These are phyloP conservation scores for Neolamprologus sp. DNA, from an alignment of 2,113 vertebrate species.

Conservation along the genomic window DNA sequence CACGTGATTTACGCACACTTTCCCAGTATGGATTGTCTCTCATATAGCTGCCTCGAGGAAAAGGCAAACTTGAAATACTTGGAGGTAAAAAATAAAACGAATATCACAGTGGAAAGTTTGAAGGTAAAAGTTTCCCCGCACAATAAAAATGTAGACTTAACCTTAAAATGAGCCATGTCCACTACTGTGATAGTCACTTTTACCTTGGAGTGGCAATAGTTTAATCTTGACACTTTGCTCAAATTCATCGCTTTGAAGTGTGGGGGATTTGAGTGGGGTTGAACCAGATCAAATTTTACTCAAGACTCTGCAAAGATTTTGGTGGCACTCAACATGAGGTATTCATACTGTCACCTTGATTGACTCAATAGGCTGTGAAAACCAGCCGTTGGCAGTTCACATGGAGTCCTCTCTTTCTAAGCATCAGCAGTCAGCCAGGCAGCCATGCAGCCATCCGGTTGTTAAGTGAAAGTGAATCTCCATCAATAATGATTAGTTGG, in stretches of 20 bases:
- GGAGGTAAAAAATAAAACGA: background rate
- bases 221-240: conserved; percentile 8
- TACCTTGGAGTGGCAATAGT: conserved; percentile 1
- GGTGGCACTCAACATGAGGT: background rate
- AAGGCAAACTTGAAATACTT: background rate
- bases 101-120: background rate
- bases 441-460: conserved; percentile 26
- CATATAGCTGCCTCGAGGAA: background rate
- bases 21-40: background rate
- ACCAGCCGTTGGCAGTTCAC: conserved; percentile 9
- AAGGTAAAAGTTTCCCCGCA: background rate
- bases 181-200: background rate
- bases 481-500: conserved; percentile 60
- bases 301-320: background rate
- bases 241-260: conserved; percentile 26
- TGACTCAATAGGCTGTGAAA: conserved; percentile 31
- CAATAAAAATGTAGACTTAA: background rate
- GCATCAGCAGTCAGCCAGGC: conserved; percentile 38
- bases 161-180: background rate
- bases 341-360: conserved; percentile 17
- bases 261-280: background rate
- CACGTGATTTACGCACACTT: conserved; percentile 29
- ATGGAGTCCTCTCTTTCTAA: background rate
- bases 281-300: conserved; percentile 21
- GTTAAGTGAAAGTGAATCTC: conserved; percentile 51